phyloP scores from a whole-genome alignment of 2,797 vertebrate species.

The Hoplostethus mediterraneus region DNA sequence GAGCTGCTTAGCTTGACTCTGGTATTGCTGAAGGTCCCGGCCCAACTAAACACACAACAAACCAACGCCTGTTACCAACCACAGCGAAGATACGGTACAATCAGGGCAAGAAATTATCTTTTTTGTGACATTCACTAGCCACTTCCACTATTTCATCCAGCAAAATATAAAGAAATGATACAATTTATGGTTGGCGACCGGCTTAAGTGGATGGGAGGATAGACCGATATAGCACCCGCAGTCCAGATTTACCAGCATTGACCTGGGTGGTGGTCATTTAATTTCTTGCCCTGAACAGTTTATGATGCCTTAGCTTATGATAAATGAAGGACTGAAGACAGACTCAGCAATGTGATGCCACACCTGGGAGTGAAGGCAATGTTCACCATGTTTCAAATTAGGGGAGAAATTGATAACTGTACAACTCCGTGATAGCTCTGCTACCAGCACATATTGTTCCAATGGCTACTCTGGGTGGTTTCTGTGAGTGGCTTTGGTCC shows the following conservation, averaged over 20 bases:
- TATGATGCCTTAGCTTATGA: neutral
- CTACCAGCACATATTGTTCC: neutral
- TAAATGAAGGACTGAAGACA: constrained; percentile 17
- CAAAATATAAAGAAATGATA: constrained; percentile 7
- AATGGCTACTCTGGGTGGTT: neutral
- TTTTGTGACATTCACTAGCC: neutral
- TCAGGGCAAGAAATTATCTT: neutral
- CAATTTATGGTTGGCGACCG: neutral
- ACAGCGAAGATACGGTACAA: neutral
- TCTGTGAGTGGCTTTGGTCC: neutral
- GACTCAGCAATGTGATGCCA: constrained; percentile 40
- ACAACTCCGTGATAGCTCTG: neutral
- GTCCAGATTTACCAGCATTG: constrained; percentile 7
- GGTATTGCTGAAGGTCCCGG: constrained; percentile 97
- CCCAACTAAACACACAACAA: constrained; percentile 87
- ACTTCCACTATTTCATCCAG: constrained; percentile 10
- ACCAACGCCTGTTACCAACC: constrained; percentile 21
- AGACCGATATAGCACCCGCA: constrained; percentile 20
- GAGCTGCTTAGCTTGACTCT: constrained; percentile 97
- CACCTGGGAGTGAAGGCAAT: constrained; percentile 15
- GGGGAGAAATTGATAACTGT: neutral
- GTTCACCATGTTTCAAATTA: neutral
- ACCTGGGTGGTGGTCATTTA: constrained; percentile 13
- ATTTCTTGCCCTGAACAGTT: constrained; percentile 31
- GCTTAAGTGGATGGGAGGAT: neutral